Evolutionary conservation across 2,113 vertebrate species (phyloP), one percentile per base, ranked within the genome.

Genomic region (Lutjanus erythropterus): DNA sequence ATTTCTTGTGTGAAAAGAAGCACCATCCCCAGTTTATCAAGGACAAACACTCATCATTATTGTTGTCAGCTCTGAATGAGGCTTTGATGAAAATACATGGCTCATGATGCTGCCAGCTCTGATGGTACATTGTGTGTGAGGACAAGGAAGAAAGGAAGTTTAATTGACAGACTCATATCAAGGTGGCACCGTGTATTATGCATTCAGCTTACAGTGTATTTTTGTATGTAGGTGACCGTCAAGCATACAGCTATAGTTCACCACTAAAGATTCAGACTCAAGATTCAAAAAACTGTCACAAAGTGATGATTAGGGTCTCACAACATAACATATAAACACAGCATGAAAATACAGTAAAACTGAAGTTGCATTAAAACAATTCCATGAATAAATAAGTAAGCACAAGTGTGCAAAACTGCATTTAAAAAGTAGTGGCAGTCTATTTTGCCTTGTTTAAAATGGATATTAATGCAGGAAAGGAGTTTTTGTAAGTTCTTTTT

Each of bases 41-140:
- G 23, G 69, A 39, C 3, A 2, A 23, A 23, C 19, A 29, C 23
- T 59, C 44, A 52, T 71, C 11, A n/a, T 81, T 56, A 77, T 41
- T 50, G 53, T 52, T 1, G 9, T 75, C 6, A 1, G 9, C 35
- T 44, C 19, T 69, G 15, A 80, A 68, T 61, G 49, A 61, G 33
- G 53, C 62, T 58, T 42, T 69, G 44, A 70, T 80, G 70, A 71
- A 56, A 62, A 62, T 55, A 55, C 44, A 33, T 18, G 23, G 44
- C 65, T 59, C 49, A 14, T 19, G 25, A 41, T 41, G 6, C 35
- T 27, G 10, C 18, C 10, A 16, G 37, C 25, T 41, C 21, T 66
- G 41, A 39, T 47, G 10, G 47, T 33, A 33, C 37, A 27, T 23
- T 74, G 42, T 62, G 39, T 56, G 33, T 27, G 16, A 60, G 66